Conservation (phyloP, 2,888 invertebrate species). For the Aspidiotus destructor region DNA sequence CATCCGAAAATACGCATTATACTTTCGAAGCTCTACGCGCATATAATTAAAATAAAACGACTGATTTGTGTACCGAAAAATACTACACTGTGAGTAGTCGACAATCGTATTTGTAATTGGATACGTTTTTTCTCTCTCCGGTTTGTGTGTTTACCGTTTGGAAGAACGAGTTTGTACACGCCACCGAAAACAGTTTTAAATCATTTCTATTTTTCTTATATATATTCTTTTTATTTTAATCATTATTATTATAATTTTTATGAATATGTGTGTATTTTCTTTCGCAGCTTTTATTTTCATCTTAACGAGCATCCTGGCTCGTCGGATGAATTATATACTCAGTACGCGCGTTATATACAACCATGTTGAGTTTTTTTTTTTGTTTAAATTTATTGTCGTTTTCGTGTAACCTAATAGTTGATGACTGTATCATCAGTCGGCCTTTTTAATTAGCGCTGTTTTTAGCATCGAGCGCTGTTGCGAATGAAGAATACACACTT, state of each 20-base stretch:
- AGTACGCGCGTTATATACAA: background rate
- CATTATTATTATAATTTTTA: background rate
- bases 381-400: slow-evolving; percentile 18
- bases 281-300: background rate
- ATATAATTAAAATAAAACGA: slow-evolving; percentile 19
- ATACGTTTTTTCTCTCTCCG: slow-evolving; percentile 9
- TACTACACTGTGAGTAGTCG: slow-evolving; percentile 20
- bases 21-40: no score
- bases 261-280: background rate
- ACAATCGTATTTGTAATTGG: slow-evolving; percentile 27
- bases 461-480: background rate
- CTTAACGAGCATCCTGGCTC: background rate
- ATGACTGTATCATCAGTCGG: slow-evolving; percentile 26
- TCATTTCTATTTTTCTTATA: slow-evolving; percentile 16
- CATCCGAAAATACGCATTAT: no score
- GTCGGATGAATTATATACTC: background rate
- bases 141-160: slow-evolving; percentile 21
- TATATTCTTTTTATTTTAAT: slow-evolving; percentile 4
- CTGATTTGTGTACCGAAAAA: slow-evolving; percentile 17
- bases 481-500: no score
- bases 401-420: slow-evolving; percentile 22
- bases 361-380: no score
- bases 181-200: slow-evolving; percentile 22
- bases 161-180: slow-evolving; percentile 14
- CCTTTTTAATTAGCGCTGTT: slow-evolving; percentile 13